A percentile compares a stretch with the other conserved stretches of the same genome.
These are phyloP conservation scores for Deilephila porcellus DNA, from an alignment of 2,888 invertebrate genomes.

Conservation along the genomic window DNA sequence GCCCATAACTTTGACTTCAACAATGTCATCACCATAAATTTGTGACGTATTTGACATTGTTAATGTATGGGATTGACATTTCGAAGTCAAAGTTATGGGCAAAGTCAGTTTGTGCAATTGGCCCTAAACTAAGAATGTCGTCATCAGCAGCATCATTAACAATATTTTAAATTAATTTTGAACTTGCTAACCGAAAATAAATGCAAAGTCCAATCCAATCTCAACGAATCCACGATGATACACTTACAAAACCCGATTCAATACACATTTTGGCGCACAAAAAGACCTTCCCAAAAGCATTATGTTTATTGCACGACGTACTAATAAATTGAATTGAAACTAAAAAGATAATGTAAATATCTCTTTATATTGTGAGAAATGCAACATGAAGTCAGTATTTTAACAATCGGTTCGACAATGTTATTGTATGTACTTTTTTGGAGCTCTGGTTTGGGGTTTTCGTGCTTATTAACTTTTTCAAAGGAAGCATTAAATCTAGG, in stretches of 20 bases:
- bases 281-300: slow-evolving; percentile 49
- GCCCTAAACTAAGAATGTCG: no score
- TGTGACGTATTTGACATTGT: no score
- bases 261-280: slow-evolving; percentile 60
- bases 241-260: slow-evolving; percentile 66
- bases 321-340: slow-evolving; percentile 72
- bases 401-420: slow-evolving; percentile 51
- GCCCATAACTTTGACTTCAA: no score
- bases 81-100: no score
- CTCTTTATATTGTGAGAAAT: slow-evolving; percentile 66
- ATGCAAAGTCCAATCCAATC: slow-evolving; percentile 33
- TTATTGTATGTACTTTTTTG: neutral
- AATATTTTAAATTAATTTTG: no score
- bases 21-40: no score
- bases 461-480: neutral
- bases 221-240: slow-evolving; percentile 56
- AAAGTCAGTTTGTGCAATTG: no score
- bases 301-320: slow-evolving; percentile 75
- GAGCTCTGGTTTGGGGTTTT: neutral
- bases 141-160: no score
- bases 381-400: slow-evolving; percentile 52
- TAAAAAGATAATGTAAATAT: slow-evolving; percentile 65
- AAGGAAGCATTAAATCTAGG: no score
- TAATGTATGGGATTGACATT: no score
- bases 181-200: neutral